phyloP scores from a whole-genome alignment of 64 coral and sea anemone species.

The Actinia tenebrosa region DNA sequence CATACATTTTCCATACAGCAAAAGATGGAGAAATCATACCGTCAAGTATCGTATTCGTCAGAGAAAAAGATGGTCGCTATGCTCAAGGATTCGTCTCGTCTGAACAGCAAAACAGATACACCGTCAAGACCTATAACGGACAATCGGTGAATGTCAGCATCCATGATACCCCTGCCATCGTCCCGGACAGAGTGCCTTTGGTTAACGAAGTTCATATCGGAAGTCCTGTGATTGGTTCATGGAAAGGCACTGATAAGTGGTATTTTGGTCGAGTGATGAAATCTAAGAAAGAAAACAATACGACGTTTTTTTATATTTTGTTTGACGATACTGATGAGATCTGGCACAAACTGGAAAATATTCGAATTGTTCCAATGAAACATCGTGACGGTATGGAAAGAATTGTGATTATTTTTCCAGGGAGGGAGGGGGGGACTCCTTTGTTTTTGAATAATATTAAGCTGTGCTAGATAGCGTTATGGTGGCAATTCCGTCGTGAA shows the following conservation, averaged over 20 bases:
- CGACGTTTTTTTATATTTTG: slow-evolving; percentile 9
- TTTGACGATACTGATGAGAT: slow-evolving; percentile 47
- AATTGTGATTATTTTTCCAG: too few relatives aligned
- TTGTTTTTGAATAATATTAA: too few relatives aligned
- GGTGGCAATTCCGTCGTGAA: too few relatives aligned
- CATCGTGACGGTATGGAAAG: slow-evolving; percentile 23
- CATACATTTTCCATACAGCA: background rate
- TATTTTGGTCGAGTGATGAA: slow-evolving; percentile 43
- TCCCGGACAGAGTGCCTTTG: slow-evolving; percentile 51
- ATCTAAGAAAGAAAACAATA: slow-evolving; percentile 14
- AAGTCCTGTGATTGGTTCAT: slow-evolving; percentile 52
- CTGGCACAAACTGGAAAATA: slow-evolving; percentile 42
- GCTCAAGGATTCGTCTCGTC: slow-evolving; percentile 50
- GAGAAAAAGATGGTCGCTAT: slow-evolving; percentile 58
- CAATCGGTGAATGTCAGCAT: slow-evolving; percentile 15
- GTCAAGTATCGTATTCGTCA: slow-evolving; percentile 81
- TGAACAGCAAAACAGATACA: slow-evolving; percentile 37
- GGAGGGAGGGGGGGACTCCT: background rate
- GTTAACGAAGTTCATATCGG: slow-evolving; percentile 35
- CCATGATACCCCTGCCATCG: slow-evolving; percentile 51
- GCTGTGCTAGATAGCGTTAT: too few relatives aligned
- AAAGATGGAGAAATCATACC: slow-evolving; percentile 45
- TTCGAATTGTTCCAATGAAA: slow-evolving; percentile 23
- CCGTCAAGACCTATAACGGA: slow-evolving; percentile 40
- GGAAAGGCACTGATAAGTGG: slow-evolving; percentile 21